Conservation (phyloP, 2,797 vertebrate species). For the Remorina albescens region DNA sequence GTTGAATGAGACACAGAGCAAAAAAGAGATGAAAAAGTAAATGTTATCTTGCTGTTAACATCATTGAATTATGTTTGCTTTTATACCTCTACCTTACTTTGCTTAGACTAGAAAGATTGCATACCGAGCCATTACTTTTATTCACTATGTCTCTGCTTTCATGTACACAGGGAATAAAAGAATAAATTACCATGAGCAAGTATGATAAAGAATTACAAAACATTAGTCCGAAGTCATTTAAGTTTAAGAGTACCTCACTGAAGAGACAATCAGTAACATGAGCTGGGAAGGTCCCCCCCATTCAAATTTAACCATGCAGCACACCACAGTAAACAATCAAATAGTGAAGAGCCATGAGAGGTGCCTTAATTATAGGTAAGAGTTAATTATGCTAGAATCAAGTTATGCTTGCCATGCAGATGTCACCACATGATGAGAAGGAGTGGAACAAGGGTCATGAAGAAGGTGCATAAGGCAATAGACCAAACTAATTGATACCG, state of each 20-base stretch:
- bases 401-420: constrained; percentile 58
- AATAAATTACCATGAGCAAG: constrained; percentile 22
- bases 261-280: constrained; percentile 32
- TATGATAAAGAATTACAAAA: constrained; percentile 37
- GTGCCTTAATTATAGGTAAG: constrained; percentile 72
- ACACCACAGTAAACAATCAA: constrained; percentile 64
- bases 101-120: neutral
- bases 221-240: constrained; percentile 19
- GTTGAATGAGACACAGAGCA: constrained; percentile 16
- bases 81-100: constrained; percentile 3
- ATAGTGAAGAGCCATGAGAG: constrained; percentile 58
- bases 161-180: neutral
- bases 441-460: constrained; percentile 53
- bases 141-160: neutral
- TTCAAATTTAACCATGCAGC: constrained; percentile 63
- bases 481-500: constrained; percentile 42
- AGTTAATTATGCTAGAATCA: constrained; percentile 73
- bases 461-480: constrained; percentile 14
- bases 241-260: constrained; percentile 23
- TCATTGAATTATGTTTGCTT: constrained; percentile 14
- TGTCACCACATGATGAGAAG: constrained; percentile 74
- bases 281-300: neutral
- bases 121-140: constrained; percentile 11
- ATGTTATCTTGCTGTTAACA: constrained; percentile 16
- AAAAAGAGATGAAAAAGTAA: constrained; percentile 23